Base-by-base conservation (phyloP, 2,113 vertebrate genomes). In the Formicarius rufipectus region DNA sequence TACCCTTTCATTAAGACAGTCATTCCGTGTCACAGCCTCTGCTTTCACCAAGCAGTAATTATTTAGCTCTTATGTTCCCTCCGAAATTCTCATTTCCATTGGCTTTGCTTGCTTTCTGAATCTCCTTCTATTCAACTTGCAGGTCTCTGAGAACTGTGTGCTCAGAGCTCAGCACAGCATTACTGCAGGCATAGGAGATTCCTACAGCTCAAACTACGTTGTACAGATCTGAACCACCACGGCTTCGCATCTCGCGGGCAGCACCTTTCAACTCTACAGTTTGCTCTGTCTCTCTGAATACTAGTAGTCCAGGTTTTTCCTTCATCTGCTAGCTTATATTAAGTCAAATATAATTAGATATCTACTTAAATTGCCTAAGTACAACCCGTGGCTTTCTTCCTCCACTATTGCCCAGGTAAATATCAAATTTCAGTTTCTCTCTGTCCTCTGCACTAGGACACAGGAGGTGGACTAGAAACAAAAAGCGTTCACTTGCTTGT, bases 41-140 rank as follows among this genome's bases (percentile, higher is more conserved):
- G 31, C 68, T 77, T 69, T 85, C 40, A 52, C 49, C 40, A 50
- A 62, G 6, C 33, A 64, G 11, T 52, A 45, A 45, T 56, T 64
- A 72, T 24, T 50, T 31, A 63, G 28, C 35, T 75, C 52, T 71
- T 66, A 27, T 59, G 4, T 52, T 78, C 62, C 13, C 25, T 45
- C 49, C 33, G 78, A 42, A 68, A 63, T 42, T 66, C 35, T 50
- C 22, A 19, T 44, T 78, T 84, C 63, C 45, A 66, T 2, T 22
- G 1, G 3, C 39, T 87, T 84, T 60, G 17, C 35, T 68, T 64
- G 42, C 47, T 50, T 35, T 63, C 44, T 72, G 23, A 39, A 78
- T 56, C 31, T 66, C 37, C 44, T 53, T 7, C 37, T 42, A 3
- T n/a, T 59, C 1, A 1, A 35, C 30, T 35, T 1, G 1, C 74